phyloP scores from a whole-genome alignment of 92 coral and sea anemone genomes.

The Palythoa grandis region DNA sequence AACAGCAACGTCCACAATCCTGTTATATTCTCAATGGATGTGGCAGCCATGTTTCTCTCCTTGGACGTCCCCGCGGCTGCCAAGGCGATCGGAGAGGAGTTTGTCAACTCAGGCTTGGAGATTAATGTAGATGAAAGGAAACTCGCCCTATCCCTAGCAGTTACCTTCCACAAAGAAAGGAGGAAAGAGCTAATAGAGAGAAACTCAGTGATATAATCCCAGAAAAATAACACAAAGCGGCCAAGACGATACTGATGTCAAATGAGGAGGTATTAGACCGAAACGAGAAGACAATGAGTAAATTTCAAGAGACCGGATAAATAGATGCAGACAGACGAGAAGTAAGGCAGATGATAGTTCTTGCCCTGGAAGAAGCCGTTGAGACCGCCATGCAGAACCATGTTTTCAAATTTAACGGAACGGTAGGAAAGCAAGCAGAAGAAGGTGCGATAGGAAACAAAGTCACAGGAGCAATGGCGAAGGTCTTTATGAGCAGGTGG shows the following conservation, averaged over 20 bases:
- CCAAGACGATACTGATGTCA: neutral
- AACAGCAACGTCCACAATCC: neutral
- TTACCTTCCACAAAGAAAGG: neutral
- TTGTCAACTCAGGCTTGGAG: neutral
- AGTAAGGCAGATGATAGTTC: neutral
- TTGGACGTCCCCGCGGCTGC: slow-evolving; percentile 1
- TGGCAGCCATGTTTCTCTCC: neutral
- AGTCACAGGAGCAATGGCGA: no score
- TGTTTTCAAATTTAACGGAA: neutral
- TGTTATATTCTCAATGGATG: neutral
- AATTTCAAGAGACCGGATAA: neutral
- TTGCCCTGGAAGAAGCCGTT: slow-evolving; percentile 16
- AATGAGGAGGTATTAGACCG: no score
- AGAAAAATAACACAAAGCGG: neutral
- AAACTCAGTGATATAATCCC: neutral
- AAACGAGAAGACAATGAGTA: no score
- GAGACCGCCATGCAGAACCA: neutral
- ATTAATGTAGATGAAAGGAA: neutral
- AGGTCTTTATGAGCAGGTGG: no score
- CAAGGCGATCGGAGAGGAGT: neutral
- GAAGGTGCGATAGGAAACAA: no score
- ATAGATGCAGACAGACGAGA: neutral
- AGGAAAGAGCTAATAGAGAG: neutral
- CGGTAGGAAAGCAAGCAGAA: neutral
- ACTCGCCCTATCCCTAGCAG: no score